Evolutionary conservation across 2,797 vertebrate species (phyloP).

Genomic region (Euthynnus affinis): DNA sequence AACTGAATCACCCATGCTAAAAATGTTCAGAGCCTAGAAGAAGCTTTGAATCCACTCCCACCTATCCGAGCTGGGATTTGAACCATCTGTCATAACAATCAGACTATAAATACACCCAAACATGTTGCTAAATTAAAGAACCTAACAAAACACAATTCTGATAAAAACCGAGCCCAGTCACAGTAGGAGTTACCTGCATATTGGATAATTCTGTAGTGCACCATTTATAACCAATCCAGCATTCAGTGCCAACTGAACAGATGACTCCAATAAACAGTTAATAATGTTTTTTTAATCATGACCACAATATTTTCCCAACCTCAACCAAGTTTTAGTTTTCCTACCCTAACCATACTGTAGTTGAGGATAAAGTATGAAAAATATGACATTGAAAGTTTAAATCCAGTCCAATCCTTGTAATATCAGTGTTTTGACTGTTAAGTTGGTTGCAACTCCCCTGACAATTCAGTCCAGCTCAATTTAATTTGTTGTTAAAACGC

Average conservation of each 20-base stretch:
- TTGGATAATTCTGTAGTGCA: neutral
- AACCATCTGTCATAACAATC: conserved; percentile 33
- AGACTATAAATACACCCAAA: conserved; percentile 10
- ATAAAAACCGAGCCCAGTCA: neutral
- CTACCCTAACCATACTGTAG: neutral
- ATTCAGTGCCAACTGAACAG: neutral
- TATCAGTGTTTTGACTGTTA: neutral
- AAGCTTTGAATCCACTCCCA: conserved; percentile 30
- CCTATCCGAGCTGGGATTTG: conserved; percentile 8
- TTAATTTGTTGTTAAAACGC: neutral
- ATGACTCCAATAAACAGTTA: neutral
- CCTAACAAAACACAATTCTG: neutral
- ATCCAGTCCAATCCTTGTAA: neutral
- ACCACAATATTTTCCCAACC: neutral
- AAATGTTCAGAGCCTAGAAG: conserved; percentile 15
- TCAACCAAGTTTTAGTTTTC: neutral
- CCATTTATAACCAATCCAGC: neutral
- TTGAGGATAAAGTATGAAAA: neutral
- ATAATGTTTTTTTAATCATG: neutral
- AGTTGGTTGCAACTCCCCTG: conserved; percentile 1
- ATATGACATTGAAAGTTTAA: neutral
- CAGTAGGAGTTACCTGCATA: neutral
- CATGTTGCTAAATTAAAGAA: neutral
- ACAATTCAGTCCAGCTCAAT: conserved; percentile 11
- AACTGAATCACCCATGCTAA: conserved; percentile 1